Conservation (phyloP, 2,113 vertebrate genomes). For the Nycticebus coucang region DNA sequence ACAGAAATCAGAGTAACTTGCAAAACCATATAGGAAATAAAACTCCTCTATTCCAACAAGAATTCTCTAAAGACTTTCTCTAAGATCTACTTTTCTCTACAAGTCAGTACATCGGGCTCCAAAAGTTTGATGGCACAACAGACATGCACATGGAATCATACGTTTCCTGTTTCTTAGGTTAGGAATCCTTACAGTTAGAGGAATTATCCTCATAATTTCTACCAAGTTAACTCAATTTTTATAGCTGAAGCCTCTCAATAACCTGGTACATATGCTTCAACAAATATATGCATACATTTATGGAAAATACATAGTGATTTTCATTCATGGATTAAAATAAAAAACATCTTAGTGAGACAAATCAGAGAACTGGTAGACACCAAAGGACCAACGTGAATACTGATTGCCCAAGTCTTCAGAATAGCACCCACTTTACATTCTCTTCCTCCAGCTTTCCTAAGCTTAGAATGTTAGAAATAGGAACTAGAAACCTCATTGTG, state of each 20-base stretch:
- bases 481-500: neutral
- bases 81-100: neutral
- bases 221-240: constrained; percentile 10
- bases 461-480: neutral
- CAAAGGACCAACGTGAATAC: neutral
- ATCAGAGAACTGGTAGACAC: neutral
- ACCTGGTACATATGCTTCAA: neutral
- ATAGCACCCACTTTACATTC: neutral
- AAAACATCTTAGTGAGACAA: neutral
- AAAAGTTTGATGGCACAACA: neutral
- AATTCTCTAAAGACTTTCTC: neutral
- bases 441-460: neutral
- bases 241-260: neutral
- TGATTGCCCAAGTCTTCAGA: neutral
- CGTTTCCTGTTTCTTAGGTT: neutral
- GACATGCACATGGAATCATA: neutral
- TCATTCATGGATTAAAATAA: neutral
- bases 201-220: neutral
- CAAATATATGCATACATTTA: neutral
- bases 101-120: neutral
- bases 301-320: neutral
- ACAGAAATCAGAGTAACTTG: neutral
- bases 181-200: neutral
- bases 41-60: neutral
- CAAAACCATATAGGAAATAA: neutral